Base-by-base conservation (phyloP, 2,888 invertebrate genomes). In the Sepioteuthis lessoniana region DNA sequence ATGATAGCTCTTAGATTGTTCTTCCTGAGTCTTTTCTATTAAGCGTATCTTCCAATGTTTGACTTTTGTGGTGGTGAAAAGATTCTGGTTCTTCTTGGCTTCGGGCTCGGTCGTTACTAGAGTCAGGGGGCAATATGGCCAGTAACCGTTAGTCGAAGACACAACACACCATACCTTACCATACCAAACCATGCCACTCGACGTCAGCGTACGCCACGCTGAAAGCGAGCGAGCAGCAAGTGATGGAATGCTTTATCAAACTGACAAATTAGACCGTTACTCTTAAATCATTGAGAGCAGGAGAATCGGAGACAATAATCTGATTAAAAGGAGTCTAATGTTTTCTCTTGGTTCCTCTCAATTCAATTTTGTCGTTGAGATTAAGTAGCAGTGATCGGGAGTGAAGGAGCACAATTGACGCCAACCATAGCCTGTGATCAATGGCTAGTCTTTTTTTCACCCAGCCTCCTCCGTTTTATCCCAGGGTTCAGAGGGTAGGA, bases 241-340 rank as follows among this genome's bases (percentile, higher is more conserved):
- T 92, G 92, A 92, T 92, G 92, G 92, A 92, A 92, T 92, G 92
- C 92, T 92, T 92, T 46, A 92, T 92, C 92, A 92, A 92, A 92
- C 92, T 92, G 92, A 92, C 92, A 92, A 92, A 92, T 92, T 92
- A 92, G n/a, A 21, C n/a, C 92, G 42, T 92, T 47, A 92, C 92
- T 92, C 92, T 47, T 92, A 92, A 92, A 92, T 92, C 92, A 92
- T n/a, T 7, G 35, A 42, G 42, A n/a, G n/a, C 46, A 16, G 46
- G 92, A 92, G 92, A 92, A 92, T n/a, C 92, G n/a, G 92, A 92
- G 92, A 42, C n/a, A 35, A 46, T 92, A 92, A 92, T 92, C 92
- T n/a, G n/a, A 92, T 92, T 92, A 92, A 92, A 92, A 46, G 46
- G 92, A 92, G 46, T 91, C n/a, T n/a, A 92, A 92, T 92, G 92